Conservation (phyloP, 2,113 vertebrate species). For the Pachyramphus minor region DNA sequence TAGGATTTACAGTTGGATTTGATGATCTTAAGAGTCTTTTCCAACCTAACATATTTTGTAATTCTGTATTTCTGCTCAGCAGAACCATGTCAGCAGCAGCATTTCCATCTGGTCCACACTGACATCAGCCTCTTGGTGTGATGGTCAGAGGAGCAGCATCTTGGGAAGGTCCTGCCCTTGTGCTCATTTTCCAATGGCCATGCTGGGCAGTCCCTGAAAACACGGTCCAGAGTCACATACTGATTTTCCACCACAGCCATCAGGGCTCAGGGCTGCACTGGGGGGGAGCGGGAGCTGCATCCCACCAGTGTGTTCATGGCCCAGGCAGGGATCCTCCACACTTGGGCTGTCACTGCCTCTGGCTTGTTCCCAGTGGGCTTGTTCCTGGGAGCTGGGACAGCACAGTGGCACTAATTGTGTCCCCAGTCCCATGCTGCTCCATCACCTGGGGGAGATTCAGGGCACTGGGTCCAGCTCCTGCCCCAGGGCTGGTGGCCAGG, state of each 20-base stretch:
- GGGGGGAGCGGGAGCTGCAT: background rate
- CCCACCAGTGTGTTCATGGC: background rate
- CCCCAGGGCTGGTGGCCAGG: accelerated
- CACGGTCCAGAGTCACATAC: background rate
- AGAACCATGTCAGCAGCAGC: background rate
- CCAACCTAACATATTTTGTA: background rate
- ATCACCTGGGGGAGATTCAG: accelerated
- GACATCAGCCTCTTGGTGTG: background rate
- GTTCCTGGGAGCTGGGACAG: background rate
- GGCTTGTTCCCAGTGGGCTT: background rate
- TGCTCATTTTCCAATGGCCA: accelerated
- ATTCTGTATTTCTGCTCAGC: background rate
- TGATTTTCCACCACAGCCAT: background rate
- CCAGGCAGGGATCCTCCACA: background rate
- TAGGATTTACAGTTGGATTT: background rate
- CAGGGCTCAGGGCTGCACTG: background rate
- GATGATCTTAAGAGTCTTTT: background rate
- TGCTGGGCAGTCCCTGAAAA: background rate
- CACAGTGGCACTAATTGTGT: background rate
- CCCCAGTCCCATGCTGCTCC: accelerated
- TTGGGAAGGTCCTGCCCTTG: background rate
- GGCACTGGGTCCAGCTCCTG: too few relatives aligned
- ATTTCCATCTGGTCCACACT: accelerated
- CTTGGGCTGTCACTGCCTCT: background rate
- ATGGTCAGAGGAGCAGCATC: background rate